Conservation (phyloP, 92 coral and sea anemone species). For the Metridium senile region DNA sequence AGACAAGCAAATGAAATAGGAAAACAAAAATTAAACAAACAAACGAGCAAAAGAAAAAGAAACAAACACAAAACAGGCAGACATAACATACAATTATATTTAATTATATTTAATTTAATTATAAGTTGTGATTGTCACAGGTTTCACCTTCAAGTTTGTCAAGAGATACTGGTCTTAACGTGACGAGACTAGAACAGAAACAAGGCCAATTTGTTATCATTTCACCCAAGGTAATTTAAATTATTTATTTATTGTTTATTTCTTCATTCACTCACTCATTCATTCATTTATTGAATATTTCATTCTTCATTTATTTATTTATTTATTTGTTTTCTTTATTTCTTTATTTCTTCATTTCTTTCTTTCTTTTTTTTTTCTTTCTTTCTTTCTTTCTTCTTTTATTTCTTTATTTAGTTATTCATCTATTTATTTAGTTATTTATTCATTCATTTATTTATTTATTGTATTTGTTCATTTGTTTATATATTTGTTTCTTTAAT, state of each 20-base stretch:
- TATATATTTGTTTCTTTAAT: not conserved
- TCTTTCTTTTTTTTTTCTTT: not conserved
- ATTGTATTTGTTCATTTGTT: not conserved
- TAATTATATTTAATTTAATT: too few relatives aligned
- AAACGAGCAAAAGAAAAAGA: too few relatives aligned
- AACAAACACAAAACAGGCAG: too few relatives aligned
- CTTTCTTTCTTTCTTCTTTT: not conserved
- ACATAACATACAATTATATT: too few relatives aligned
- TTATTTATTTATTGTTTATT: not conserved
- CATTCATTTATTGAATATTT: not conserved
- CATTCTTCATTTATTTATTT: not conserved
- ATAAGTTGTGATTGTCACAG: conserved; percentile 38
- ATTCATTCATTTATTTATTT: too few relatives aligned
- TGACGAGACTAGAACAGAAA: conserved; percentile 79
- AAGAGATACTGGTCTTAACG: conserved; percentile 67
- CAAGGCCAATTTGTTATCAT: conserved; percentile 91
- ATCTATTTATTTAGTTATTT: not conserved
- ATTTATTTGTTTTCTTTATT: not conserved
- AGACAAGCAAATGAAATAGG: too few relatives aligned
- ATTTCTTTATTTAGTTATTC: not conserved
- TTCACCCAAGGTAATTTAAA: conserved; percentile 73
- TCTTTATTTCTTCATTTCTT: too few relatives aligned
- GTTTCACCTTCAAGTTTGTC: conserved; percentile 66
- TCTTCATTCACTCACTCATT: too few relatives aligned
- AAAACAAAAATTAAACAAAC: too few relatives aligned